Evolutionary conservation across 2,797 vertebrate species (phyloP).

Genomic region (Lagorchestes hirsutus): DNA sequence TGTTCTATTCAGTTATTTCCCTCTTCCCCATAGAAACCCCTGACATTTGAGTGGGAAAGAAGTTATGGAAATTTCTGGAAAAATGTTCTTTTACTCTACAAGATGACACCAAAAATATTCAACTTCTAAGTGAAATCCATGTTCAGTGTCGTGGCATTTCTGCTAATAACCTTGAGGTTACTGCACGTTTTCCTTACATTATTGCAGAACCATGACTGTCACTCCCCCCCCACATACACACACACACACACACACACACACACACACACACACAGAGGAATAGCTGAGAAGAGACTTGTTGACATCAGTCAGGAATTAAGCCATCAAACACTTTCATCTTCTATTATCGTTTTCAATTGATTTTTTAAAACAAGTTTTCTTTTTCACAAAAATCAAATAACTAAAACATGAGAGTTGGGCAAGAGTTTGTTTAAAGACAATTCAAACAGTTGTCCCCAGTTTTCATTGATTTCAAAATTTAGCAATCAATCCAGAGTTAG

Average conservation of each 20-base stretch:
- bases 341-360: slow-evolving; percentile 9
- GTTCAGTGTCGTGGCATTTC: background rate
- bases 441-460: slow-evolving; percentile 29
- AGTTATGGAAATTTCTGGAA: background rate
- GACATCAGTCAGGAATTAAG: background rate
- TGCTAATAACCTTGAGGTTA: background rate
- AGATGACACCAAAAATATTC: background rate
- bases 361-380: slow-evolving; percentile 36
- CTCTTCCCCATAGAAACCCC: background rate
- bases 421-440: slow-evolving; percentile 26
- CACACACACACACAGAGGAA: background rate
- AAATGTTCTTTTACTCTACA: background rate
- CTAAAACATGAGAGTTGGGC: slow-evolving; percentile 7
- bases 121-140: background rate
- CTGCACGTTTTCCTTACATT: background rate
- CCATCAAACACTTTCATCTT: slow-evolving; percentile 2
- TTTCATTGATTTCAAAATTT: slow-evolving; percentile 16
- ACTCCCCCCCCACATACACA: background rate
- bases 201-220: background rate
- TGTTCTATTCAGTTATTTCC: background rate
- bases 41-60: background rate
- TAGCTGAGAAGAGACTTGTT: background rate
- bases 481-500: slow-evolving; percentile 35
- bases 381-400: background rate
- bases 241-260: too few species aligned